A percentile compares a stretch with the other conserved stretches of the same genome.
These are phyloP conservation scores for Crypturellus tataupa DNA, from an alignment of 2,797 vertebrate species.

Conservation along the genomic window DNA sequence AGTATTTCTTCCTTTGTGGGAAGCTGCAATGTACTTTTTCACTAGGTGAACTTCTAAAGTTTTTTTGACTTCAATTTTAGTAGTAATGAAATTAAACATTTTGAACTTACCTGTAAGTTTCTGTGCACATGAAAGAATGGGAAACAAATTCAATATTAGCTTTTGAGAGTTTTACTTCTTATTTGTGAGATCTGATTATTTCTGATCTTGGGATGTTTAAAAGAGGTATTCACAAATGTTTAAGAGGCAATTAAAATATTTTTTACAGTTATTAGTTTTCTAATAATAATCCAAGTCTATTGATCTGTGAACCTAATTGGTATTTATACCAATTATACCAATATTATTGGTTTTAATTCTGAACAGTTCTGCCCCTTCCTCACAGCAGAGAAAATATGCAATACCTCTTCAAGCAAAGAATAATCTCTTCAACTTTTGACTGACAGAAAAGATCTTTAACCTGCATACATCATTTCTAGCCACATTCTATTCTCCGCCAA, in stretches of 20 bases:
- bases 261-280: neutral
- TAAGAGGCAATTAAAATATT: neutral
- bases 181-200: neutral
- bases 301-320: neutral
- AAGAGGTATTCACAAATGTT: neutral
- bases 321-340: neutral
- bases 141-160: neutral
- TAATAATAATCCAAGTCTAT: neutral
- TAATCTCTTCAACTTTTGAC: neutral
- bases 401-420: neutral
- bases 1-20: conserved; percentile 49
- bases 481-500: neutral
- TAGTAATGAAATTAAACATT: conserved; percentile 30
- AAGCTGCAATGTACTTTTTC: neutral
- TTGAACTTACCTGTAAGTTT: conserved; percentile 9
- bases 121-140: neutral
- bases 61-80: conserved; percentile 17
- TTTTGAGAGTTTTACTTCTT: neutral
- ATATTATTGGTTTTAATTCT: neutral
- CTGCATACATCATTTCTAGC: neutral
- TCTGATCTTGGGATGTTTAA: neutral
- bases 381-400: neutral
- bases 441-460: neutral
- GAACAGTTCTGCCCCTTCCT: neutral
- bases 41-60: neutral